phyloP scores from a whole-genome alignment of 2,888 invertebrate genomes.

The Phania funesta region DNA sequence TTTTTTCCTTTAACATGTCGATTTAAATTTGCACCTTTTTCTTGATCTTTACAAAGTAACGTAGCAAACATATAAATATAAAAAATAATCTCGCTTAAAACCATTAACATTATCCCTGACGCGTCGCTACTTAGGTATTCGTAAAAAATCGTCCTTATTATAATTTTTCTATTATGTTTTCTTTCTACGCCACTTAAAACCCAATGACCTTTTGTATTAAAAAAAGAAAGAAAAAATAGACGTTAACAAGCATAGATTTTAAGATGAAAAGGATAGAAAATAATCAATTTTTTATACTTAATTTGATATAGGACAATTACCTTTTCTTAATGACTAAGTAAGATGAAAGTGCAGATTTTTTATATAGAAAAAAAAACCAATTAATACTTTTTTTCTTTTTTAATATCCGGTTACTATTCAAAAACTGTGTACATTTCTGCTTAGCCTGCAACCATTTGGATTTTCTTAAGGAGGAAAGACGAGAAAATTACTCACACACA shows the following conservation, averaged over 20 bases:
- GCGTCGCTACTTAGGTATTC: slow-evolving; percentile 73
- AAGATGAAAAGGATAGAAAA: neutral
- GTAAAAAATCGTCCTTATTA: neutral
- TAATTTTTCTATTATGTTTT: neutral
- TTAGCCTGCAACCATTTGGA: slow-evolving; percentile 51
- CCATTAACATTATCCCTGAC: slow-evolving; percentile 71
- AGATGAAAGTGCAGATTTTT: slow-evolving; percentile 11
- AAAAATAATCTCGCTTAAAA: slow-evolving; percentile 23
- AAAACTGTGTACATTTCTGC: neutral
- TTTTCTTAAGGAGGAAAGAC: slow-evolving; percentile 2
- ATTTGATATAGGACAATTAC: slow-evolving; percentile 55
- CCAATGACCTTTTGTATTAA: slow-evolving; percentile 26
- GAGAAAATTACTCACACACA: neutral
- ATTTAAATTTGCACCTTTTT: neutral
- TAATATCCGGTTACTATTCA: slow-evolving; percentile 57
- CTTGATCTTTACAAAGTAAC: neutral
- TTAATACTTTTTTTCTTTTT: slow-evolving; percentile 70
- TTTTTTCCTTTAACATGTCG: neutral
- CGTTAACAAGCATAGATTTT: slow-evolving; percentile 17
- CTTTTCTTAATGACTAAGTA: slow-evolving; percentile 3
- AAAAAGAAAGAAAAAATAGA: neutral
- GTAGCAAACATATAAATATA: neutral
- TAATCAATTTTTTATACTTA: neutral
- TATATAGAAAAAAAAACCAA: slow-evolving; percentile 23
- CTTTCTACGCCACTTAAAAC: slow-evolving; percentile 1